Evolutionary conservation across 2,113 vertebrate species (phyloP), one percentile per base, ranked within the genome.

Genomic region (Dipodomys merriami): DNA sequence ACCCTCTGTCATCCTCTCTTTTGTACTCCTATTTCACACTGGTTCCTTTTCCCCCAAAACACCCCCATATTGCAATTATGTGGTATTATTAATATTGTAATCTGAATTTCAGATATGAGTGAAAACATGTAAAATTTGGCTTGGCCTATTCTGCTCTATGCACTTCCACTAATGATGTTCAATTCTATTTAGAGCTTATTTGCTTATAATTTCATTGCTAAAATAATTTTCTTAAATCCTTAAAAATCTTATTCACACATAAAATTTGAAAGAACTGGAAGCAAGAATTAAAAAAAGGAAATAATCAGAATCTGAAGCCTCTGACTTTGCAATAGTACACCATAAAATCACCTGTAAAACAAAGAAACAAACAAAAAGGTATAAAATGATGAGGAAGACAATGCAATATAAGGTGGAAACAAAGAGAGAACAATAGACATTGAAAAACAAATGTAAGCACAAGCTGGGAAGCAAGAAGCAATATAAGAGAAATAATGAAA

Each of bases 201-300:
- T 78, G 35, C 13, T 39, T 72, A 73, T 60, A 44, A 25, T 78
- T 79, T 7, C 65, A 11, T 25, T 30, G 60, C 16, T 19, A 81
- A 91, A 92, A 83, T 5, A 88, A 65, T 11, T 10, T 67, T 30
- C 57, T 92, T 83, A 83, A 89, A 67, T 53, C 65, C 74, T 93
- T 82, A 2, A 65, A 94, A 89, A 22, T 33, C 0, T 85, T 49
- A 49, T 3, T 33, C 18, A 69, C 1, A 33, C 33, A 8, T 72
- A 80, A 18, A 76, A 84, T 71, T 83, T 35, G 64, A 10, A 29
- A 90, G 11, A 83, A 3, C 10, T 25, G 85, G 71, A 84, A 93
- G 11, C 6, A 62, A 22, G 1, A 88, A 74, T 72, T 73, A 18
- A 78, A 69, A 84, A 65, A 91, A 76, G 33, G 88, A 91, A 91